phyloP scores from a whole-genome alignment of 2,113 vertebrate genomes.

The Telmatochromis sp. region DNA sequence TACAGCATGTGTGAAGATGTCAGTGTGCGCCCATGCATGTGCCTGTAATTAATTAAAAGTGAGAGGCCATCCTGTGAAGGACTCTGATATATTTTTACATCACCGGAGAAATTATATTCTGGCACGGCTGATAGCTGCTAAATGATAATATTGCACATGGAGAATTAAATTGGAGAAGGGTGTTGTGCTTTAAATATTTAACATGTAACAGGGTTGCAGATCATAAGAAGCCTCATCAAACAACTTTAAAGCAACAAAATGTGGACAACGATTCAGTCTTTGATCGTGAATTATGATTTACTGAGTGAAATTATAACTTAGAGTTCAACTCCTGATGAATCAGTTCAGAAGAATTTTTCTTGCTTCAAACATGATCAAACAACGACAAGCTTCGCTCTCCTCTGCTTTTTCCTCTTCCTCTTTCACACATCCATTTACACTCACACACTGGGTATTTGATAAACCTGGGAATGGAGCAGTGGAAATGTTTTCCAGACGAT shows the following conservation, averaged over 20 bases:
- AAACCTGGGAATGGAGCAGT: constrained; percentile 49
- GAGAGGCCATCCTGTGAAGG: not conserved
- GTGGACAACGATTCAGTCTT: not conserved
- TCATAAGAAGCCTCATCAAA: not conserved
- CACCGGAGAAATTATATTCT: constrained; percentile 8
- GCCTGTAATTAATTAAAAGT: constrained; percentile 20
- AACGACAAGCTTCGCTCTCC: not conserved
- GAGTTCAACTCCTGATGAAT: not conserved
- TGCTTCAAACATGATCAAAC: not conserved
- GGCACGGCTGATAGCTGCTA: constrained; percentile 15
- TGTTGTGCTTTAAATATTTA: not conserved
- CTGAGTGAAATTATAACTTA: not conserved
- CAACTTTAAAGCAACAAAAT: not conserved
- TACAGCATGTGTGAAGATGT: not conserved
- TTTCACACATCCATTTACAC: not conserved
- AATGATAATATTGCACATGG: not conserved
- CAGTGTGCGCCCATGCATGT: not conserved
- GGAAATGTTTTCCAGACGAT: constrained; percentile 60
- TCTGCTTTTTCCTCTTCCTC: not conserved
- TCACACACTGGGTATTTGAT: constrained; percentile 32
- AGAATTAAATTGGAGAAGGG: not conserved
- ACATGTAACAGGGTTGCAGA: not conserved
- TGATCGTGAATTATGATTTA: constrained; percentile 3
- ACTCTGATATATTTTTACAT: constrained; percentile 17
- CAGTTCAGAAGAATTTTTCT: not conserved